Evolutionary conservation across 2,888 invertebrate genomes (phyloP).

Genomic region (Carterocephalus palaemon): DNA sequence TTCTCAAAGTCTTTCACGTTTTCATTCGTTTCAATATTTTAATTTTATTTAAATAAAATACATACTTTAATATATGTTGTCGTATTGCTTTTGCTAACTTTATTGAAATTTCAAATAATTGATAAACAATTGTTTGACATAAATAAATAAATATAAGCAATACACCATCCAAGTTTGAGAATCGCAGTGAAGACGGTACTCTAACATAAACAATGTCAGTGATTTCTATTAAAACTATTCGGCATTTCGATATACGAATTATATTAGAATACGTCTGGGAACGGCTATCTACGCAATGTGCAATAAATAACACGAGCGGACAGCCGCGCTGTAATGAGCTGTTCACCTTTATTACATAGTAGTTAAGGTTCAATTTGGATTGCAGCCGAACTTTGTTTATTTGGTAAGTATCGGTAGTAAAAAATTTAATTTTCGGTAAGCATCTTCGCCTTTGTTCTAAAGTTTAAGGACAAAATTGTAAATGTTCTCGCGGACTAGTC

Average conservation of each 20-base stretch:
- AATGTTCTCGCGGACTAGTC: constrained; percentile 25
- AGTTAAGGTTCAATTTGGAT: constrained; percentile 39
- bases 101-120: too few species aligned
- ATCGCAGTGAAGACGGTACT: constrained; percentile 51
- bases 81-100: too few species aligned
- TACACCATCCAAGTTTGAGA: constrained; percentile 54
- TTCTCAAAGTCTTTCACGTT: too few species aligned
- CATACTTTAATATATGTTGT: too few species aligned
- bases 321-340: constrained; percentile 38
- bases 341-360: constrained; percentile 32
- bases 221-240: constrained; percentile 73
- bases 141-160: too few species aligned
- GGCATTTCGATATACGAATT: constrained; percentile 70
- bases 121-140: too few species aligned
- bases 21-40: too few species aligned
- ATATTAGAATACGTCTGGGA: constrained; percentile 68
- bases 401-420: constrained; percentile 49
- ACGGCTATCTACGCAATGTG: constrained; percentile 63
- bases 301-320: constrained; percentile 63
- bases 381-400: constrained; percentile 29
- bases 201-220: constrained; percentile 73
- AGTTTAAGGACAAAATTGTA: constrained; percentile 54
- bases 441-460: constrained; percentile 46
- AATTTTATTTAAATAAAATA: too few species aligned
- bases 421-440: constrained; percentile 53